These are phyloP conservation scores for Glomeris marginata DNA, from an alignment of 2,888 invertebrate species.

Conservation along the genomic window DNA sequence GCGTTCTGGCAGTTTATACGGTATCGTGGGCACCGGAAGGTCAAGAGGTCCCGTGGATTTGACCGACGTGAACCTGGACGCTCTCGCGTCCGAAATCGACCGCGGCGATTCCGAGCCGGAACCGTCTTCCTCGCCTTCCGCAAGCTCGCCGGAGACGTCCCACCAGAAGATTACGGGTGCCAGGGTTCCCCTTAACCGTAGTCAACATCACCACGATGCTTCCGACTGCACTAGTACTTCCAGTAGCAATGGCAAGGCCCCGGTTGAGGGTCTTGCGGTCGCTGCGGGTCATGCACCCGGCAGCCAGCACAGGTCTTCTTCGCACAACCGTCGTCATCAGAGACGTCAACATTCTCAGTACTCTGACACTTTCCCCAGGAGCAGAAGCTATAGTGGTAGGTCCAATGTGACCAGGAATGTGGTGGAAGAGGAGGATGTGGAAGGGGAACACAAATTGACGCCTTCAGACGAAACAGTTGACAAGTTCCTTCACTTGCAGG, in stretches of 20 bases:
- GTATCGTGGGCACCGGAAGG: slow-evolving; percentile 7
- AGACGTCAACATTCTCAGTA: slow-evolving; percentile 1
- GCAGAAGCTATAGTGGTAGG: slow-evolving; percentile 19
- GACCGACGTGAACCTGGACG: slow-evolving; percentile 18
- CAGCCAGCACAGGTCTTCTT: slow-evolving; percentile 5
- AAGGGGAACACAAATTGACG: slow-evolving; percentile 3
- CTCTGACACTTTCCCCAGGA: slow-evolving; percentile 17
- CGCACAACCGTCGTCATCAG: slow-evolving; percentile 1
- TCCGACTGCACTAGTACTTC: too few species aligned
- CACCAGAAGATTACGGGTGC: too few species aligned
- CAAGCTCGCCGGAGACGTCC: too few species aligned
- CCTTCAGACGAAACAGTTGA: slow-evolving; percentile 17
- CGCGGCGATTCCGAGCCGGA: too few species aligned
- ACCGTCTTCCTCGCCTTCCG: too few species aligned
- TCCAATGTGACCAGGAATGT: slow-evolving; percentile 11
- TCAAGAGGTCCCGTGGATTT: slow-evolving; percentile 18
- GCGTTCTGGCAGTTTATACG: too few species aligned
- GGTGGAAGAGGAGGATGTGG: slow-evolving; percentile 17
- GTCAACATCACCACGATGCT: too few species aligned
- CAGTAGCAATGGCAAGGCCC: slow-evolving; percentile 27
- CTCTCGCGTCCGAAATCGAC: too few species aligned
- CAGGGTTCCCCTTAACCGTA: too few species aligned
- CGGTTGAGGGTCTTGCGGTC: slow-evolving; percentile 32
- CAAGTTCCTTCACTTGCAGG: slow-evolving; percentile 13
- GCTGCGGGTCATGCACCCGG: slow-evolving; percentile 9